Evolutionary conservation across 2,888 invertebrate genomes (phyloP).

Genomic region (Branchipolynoe longqiensis): DNA sequence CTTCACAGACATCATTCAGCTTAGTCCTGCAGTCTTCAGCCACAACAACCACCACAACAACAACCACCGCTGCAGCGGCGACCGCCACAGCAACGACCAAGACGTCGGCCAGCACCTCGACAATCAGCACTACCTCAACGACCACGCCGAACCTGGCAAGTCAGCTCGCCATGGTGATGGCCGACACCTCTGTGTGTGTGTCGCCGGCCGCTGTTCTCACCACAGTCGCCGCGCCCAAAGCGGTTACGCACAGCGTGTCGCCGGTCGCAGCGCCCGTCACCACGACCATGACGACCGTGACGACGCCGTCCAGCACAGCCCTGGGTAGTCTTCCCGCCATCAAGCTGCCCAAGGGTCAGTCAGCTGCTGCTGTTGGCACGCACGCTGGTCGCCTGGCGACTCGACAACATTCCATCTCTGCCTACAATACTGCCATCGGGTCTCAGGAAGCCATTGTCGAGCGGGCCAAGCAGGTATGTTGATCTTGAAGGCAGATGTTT

Average conservation of each 20-base stretch:
- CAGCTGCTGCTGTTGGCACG: not conserved
- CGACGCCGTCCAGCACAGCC: constrained; percentile 67
- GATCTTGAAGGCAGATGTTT: too few relatives aligned
- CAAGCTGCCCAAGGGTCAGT: constrained; percentile 18
- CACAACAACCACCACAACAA: constrained; percentile 61
- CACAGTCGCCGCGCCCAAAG: not conserved
- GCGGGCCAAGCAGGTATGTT: constrained; percentile 89
- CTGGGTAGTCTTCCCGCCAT: constrained; percentile 60
- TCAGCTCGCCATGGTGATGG: constrained; percentile 57
- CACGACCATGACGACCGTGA: constrained; percentile 71
- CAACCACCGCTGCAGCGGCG: constrained; percentile 64
- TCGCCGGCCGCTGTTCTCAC: not conserved
- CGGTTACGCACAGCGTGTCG: constrained; percentile 8
- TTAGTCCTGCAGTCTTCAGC: constrained; percentile 50
- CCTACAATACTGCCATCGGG: constrained; percentile 80
- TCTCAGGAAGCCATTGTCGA: constrained; percentile 90
- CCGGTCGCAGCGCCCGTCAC: constrained; percentile 81
- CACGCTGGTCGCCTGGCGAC: not conserved
- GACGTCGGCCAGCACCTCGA: not conserved
- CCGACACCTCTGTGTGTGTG: constrained; percentile 6
- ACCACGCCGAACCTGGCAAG: constrained; percentile 12
- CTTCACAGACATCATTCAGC: constrained; percentile 58
- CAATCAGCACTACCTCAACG: constrained; percentile 34
- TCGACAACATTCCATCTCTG: constrained; percentile 71
- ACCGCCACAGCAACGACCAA: not conserved